Percentiles rank a stretch among this genome's conserved stretches.
Evolutionary conservation across 2,888 invertebrate genomes (phyloP).

Genomic region (Drosophila histrio): DNA sequence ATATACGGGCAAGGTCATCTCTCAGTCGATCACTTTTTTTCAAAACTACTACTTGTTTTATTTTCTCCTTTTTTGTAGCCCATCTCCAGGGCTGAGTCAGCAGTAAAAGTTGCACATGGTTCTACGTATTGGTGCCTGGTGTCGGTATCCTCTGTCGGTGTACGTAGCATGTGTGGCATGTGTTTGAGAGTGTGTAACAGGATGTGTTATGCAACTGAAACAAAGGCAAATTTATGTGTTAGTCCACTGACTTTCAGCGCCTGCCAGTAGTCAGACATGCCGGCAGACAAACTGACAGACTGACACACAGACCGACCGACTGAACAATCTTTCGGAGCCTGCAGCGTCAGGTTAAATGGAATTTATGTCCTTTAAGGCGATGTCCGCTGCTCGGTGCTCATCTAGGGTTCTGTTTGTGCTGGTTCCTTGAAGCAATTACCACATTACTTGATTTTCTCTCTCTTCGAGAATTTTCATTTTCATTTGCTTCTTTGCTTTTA

Average conservation of each 20-base stretch:
- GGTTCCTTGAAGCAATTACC: slow-evolving; percentile 62
- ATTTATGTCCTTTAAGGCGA: slow-evolving; percentile 62
- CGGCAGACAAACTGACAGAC: slow-evolving; percentile 1
- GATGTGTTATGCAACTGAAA: slow-evolving; percentile 73
- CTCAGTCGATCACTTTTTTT: background rate
- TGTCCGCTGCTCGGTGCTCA: slow-evolving; percentile 14
- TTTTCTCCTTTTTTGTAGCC: background rate
- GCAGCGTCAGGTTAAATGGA: slow-evolving; percentile 71
- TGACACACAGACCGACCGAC: background rate
- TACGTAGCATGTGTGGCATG: slow-evolving; percentile 22
- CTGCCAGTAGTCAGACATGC: slow-evolving; percentile 42
- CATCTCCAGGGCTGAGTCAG: slow-evolving; percentile 57
- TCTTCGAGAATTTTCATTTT: slow-evolving; percentile 18
- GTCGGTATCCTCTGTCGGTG: slow-evolving; percentile 28
- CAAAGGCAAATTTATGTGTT: slow-evolving; percentile 74
- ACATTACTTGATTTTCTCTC: slow-evolving; percentile 34
- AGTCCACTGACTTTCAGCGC: slow-evolving; percentile 57
- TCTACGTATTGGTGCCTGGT: slow-evolving; percentile 42
- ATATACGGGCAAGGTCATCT: background rate
- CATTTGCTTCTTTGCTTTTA: slow-evolving; percentile 29
- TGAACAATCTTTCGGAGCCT: slow-evolving; percentile 38
- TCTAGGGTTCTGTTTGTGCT: slow-evolving; percentile 19
- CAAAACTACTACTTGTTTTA: background rate
- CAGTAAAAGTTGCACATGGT: slow-evolving; percentile 67
- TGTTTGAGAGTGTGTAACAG: slow-evolving; percentile 44